phyloP scores from a whole-genome alignment of 2,888 invertebrate species.

The Leucoptera coffeella region DNA sequence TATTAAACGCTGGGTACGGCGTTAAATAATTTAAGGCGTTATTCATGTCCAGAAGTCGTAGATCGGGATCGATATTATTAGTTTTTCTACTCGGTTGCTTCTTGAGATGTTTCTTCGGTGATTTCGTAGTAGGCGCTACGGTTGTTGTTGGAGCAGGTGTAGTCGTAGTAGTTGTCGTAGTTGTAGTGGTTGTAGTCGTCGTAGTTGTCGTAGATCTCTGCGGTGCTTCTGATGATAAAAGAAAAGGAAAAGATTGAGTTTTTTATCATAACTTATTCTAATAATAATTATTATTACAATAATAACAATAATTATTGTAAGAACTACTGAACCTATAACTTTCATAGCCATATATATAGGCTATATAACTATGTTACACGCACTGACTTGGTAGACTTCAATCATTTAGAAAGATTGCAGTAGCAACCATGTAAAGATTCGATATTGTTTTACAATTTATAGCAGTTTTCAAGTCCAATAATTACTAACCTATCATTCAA shows the following conservation, averaged over 20 bases:
- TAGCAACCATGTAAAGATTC: too few relatives aligned
- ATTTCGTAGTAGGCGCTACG: constrained; percentile 19
- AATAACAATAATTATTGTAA: too few relatives aligned
- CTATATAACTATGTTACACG: too few relatives aligned
- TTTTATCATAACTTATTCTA: not conserved
- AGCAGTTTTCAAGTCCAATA: too few relatives aligned
- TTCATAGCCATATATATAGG: too few relatives aligned
- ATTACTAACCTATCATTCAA: too few relatives aligned
- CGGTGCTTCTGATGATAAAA: constrained; percentile 44
- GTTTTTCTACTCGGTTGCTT: constrained; percentile 28
- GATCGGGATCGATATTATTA: constrained; percentile 29
- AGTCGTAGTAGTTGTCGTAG: constrained; percentile 34
- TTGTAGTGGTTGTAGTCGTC: constrained; percentile 28
- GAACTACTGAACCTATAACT: too few relatives aligned
- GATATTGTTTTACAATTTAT: too few relatives aligned
- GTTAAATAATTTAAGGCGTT: constrained; percentile 27
- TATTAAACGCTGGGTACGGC: constrained; percentile 18
- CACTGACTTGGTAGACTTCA: too few relatives aligned
- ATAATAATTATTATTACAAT: not conserved
- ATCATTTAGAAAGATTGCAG: too few relatives aligned
- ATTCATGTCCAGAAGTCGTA: constrained; percentile 25
- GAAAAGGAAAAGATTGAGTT: not conserved
- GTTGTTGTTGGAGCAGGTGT: constrained; percentile 22
- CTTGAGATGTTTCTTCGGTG: constrained; percentile 32
- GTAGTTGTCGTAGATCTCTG: constrained; percentile 31